Evolutionary conservation across 2,797 vertebrate genomes (phyloP).

Genomic region (Clamator glandarius): DNA sequence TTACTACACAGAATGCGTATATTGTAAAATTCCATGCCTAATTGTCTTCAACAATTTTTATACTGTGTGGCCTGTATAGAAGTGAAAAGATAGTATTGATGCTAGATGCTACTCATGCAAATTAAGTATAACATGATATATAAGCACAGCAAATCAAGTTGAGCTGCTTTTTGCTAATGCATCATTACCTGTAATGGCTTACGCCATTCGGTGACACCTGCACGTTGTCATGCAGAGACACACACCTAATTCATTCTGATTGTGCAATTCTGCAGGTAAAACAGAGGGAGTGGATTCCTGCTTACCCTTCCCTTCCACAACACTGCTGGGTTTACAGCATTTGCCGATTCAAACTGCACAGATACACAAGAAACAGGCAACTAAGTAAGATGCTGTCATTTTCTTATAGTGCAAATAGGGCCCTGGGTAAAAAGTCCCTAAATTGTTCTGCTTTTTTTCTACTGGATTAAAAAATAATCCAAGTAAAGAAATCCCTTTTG

Average conservation of each 20-base stretch:
- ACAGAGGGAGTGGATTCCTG: neutral
- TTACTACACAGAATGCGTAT: neutral
- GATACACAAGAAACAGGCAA: neutral
- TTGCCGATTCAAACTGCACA: neutral
- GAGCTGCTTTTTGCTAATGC: neutral
- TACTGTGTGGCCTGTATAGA: neutral
- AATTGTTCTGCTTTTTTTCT: neutral
- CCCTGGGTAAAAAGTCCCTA: neutral
- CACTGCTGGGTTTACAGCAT: neutral
- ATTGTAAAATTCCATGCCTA: neutral
- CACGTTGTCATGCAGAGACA: neutral
- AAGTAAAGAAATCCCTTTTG: neutral
- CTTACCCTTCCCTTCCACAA: neutral
- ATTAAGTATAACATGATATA: neutral
- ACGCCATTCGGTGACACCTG: neutral
- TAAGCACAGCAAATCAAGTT: neutral
- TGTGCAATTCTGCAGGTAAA: neutral
- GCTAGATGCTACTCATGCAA: neutral
- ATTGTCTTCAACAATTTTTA: neutral
- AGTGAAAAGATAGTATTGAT: neutral
- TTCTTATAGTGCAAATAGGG: neutral
- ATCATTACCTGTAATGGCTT: neutral
- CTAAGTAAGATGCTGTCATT: neutral
- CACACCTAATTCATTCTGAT: neutral
- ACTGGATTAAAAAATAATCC: neutral